Conservation (phyloP, 2,797 vertebrate species). For the Natrix natrix region DNA sequence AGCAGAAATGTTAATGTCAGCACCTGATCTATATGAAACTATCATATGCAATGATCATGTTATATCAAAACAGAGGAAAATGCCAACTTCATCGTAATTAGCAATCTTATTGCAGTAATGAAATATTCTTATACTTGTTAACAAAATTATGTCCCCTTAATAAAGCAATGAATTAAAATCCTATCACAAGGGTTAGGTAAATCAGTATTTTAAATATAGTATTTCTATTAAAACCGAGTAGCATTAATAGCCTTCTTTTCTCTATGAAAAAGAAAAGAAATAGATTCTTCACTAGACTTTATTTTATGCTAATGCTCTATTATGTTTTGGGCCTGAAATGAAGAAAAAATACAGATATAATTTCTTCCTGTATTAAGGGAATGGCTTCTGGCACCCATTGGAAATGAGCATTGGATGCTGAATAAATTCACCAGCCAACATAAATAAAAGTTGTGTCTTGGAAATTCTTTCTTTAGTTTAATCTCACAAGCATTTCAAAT, state of each 20-base stretch:
- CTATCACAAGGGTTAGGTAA: slow-evolving; percentile 30
- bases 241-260: slow-evolving; percentile 43
- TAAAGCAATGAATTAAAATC: slow-evolving; percentile 52
- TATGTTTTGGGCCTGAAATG: slow-evolving; percentile 31
- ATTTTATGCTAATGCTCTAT: slow-evolving; percentile 29
- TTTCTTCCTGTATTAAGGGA: slow-evolving; percentile 33
- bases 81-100: slow-evolving; percentile 31
- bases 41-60: neutral
- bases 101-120: slow-evolving; percentile 38
- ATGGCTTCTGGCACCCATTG: slow-evolving; percentile 16
- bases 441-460: slow-evolving; percentile 37
- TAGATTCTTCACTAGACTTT: slow-evolving; percentile 37
- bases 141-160: slow-evolving; percentile 43
- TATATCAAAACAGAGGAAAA: neutral
- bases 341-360: neutral
- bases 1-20: slow-evolving; percentile 52
- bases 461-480: slow-evolving; percentile 25
- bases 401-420: slow-evolving; percentile 36
- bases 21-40: slow-evolving; percentile 48
- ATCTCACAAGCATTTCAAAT: slow-evolving; percentile 22
- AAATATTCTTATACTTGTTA: slow-evolving; percentile 52
- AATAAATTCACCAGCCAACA: slow-evolving; percentile 34
- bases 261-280: slow-evolving; percentile 25
- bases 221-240: slow-evolving; percentile 53
- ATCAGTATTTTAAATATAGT: slow-evolving; percentile 57